Base-by-base conservation (phyloP, 2,113 vertebrate species). In the Ahaetulla prasina region DNA sequence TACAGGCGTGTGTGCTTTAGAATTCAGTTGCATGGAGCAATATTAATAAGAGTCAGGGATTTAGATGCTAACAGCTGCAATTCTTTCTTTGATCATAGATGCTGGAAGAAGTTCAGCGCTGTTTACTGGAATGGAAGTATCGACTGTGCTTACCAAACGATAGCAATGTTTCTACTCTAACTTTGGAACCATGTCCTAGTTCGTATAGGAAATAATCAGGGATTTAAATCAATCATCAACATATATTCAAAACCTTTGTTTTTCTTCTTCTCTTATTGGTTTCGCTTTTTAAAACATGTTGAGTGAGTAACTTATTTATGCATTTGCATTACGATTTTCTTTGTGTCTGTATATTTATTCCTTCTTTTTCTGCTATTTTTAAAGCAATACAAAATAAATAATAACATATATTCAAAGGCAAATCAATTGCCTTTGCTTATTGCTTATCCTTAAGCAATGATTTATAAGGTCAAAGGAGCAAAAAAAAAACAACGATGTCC, bases 71-170 rank as follows among this genome's bases (percentile, higher is more conserved):
- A 63, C 55, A 87, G 85, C 91, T 68, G 55, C 91, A 91, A 22
- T 91, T 91, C 43, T 86, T 87, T 86, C 85, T 91, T 87, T 87
- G 55, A 91, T 52, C 30, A 52, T 39, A 14, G 85, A 91, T 68
- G 54, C 55, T 91, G 85, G 85, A 87, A 45, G 35, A 91, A 63
- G 85, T 87, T n/a, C 55, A 91, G 55, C 8, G 18, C 55, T 50
- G 55, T 50, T 87, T 50, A 35, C 39, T 49, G 45, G 45, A 87
- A 50, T 80, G 68, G 68, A 39, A 80, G 18, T 80, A 80, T 80
- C 16, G 5, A 80, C 35, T 80, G 68, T 39, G 5, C 16, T 74
- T 22, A 39, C 35, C 68, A 80, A 80, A 43, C 23, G 35, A 39
- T 80, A 80, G 18, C 23, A 80, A 43, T 80, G 35, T 80, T 80